phyloP scores from a whole-genome alignment of 2,888 invertebrate species.

The Eutolmus rufibarbis region DNA sequence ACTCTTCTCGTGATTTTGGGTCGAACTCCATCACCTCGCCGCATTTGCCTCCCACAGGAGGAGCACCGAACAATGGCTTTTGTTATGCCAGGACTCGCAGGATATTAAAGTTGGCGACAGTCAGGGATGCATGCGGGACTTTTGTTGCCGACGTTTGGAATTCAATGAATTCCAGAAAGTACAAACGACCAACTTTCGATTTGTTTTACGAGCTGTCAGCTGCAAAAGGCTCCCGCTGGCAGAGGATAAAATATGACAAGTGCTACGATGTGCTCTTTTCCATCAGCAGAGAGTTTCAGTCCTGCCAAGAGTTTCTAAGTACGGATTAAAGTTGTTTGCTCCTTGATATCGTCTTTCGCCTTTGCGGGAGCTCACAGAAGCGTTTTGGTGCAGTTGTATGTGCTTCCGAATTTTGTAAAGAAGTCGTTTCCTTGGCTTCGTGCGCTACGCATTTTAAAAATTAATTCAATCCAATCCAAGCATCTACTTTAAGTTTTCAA shows the following conservation, averaged over 20 bases:
- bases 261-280: not conserved
- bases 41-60: not conserved
- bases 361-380: not conserved
- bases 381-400: not conserved
- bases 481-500: not conserved
- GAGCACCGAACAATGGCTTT: not conserved
- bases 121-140: not conserved
- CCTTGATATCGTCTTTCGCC: not conserved
- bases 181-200: not conserved
- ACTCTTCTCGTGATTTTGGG: not conserved
- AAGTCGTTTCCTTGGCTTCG: not conserved
- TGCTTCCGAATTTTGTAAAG: not conserved
- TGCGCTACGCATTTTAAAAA: too few species aligned
- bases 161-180: not conserved
- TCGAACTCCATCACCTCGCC: not conserved
- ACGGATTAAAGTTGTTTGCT: not conserved
- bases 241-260: not conserved
- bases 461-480: too few species aligned
- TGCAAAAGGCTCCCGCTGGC: not conserved
- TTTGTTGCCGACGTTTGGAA: not conserved
- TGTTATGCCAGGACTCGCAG: not conserved
- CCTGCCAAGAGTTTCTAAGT: not conserved
- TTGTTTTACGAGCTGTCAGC: not conserved
- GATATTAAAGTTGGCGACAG: not conserved
- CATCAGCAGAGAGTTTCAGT: not conserved